These are phyloP conservation scores for Orchestes rusci DNA, from an alignment of 2,888 invertebrate species.

Conservation along the genomic window DNA sequence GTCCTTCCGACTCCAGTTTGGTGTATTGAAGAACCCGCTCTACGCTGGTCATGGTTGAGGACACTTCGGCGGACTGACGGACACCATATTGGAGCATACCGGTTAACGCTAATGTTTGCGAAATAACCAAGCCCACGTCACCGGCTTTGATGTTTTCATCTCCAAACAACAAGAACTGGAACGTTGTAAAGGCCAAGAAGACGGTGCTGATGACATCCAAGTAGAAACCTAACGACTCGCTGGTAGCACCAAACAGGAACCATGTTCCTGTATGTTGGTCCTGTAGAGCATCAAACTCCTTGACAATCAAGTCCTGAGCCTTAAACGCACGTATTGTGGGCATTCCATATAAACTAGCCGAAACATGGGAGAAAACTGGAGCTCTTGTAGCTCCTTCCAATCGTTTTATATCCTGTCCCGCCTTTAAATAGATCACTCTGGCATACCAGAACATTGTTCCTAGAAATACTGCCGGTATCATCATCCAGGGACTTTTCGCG, in stretches of 20 bases:
- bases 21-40: slow-evolving; percentile 77
- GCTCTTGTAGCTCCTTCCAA: slow-evolving; percentile 54
- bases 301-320: slow-evolving; percentile 63
- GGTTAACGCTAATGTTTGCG: slow-evolving; percentile 64
- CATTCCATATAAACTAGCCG: slow-evolving; percentile 79
- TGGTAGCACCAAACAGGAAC: slow-evolving; percentile 52
- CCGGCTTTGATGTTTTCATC: slow-evolving; percentile 53
- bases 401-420: slow-evolving; percentile 67
- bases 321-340: slow-evolving; percentile 77
- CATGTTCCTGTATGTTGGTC: slow-evolving; percentile 60
- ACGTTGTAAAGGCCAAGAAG: slow-evolving; percentile 55
- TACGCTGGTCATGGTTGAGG: slow-evolving; percentile 72
- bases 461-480: slow-evolving; percentile 56
- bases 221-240: slow-evolving; percentile 59
- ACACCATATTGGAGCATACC: slow-evolving; percentile 74
- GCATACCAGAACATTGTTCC: slow-evolving; percentile 57
- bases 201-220: slow-evolving; percentile 56
- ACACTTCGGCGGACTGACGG: slow-evolving; percentile 69
- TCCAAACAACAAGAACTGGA: slow-evolving; percentile 55
- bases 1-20: slow-evolving; percentile 61
- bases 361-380: slow-evolving; percentile 87
- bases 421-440: slow-evolving; percentile 59
- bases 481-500: slow-evolving; percentile 61
- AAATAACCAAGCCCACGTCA: slow-evolving; percentile 64
- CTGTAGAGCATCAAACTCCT: slow-evolving; percentile 59